These are phyloP conservation scores for Pogonocichla stellata DNA, from an alignment of 2,113 vertebrate species.

Conservation along the genomic window DNA sequence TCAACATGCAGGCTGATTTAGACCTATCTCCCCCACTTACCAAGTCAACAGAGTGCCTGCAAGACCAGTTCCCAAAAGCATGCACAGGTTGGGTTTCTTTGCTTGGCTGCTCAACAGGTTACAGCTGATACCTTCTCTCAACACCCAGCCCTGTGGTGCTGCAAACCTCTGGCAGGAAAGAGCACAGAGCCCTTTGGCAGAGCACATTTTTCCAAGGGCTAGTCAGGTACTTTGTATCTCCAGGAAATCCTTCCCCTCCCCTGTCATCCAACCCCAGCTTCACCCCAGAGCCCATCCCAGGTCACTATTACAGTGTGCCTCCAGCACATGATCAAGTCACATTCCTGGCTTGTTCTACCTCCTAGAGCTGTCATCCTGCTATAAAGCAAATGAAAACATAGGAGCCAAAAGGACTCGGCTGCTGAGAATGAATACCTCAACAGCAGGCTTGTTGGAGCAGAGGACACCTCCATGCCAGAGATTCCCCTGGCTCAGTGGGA, in stretches of 20 bases:
- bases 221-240: background rate
- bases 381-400: background rate
- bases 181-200: background rate
- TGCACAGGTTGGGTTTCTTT: background rate
- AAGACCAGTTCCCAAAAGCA: background rate
- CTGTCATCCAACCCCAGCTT: constrained; percentile 1
- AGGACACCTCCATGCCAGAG: background rate
- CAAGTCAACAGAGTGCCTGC: background rate
- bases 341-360: background rate
- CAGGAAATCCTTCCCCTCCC: constrained; percentile 36
- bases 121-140: background rate
- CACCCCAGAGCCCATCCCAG: background rate
- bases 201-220: background rate
- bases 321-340: constrained; percentile 13
- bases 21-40: background rate
- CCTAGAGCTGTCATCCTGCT: background rate
- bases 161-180: background rate
- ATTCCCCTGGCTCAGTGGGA: background rate
- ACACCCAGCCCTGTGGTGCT: background rate
- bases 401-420: background rate
- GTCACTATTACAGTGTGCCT: background rate
- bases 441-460: background rate
- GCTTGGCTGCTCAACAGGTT: background rate
- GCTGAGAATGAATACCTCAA: background rate
- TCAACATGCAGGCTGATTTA: background rate